Percentiles rank a stretch among this genome's conserved stretches.
Conservation (phyloP, 2,888 invertebrate genomes). For the Drosophila phalerata region DNA sequence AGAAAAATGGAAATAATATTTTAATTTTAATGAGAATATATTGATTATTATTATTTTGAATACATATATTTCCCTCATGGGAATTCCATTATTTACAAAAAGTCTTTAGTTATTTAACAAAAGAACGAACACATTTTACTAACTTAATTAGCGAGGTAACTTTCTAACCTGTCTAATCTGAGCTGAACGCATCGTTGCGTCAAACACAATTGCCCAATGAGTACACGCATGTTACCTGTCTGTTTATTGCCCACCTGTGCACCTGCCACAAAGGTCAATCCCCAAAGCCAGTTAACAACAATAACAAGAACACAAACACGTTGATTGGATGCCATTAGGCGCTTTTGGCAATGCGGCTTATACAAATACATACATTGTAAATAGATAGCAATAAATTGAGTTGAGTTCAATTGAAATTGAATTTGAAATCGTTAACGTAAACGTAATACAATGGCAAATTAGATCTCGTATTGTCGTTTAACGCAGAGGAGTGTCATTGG, state of each 20-base stretch:
- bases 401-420: conserved; percentile 49
- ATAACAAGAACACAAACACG: conserved; percentile 47
- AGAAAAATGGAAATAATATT: not conserved
- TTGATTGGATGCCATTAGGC: conserved; percentile 68
- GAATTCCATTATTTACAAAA: not conserved
- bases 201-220: conserved; percentile 34
- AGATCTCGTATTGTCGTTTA: conserved; percentile 57
- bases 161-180: not conserved
- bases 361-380: conserved; percentile 15
- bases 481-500: conserved; percentile 39
- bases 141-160: conserved; percentile 20
- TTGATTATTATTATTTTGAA: not conserved
- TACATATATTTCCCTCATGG: not conserved
- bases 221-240: conserved; percentile 41
- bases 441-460: conserved; percentile 64
- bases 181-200: conserved; percentile 38
- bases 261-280: conserved; percentile 42
- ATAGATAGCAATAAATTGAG: conserved; percentile 44
- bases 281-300: conserved; percentile 6
- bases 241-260: conserved; percentile 54
- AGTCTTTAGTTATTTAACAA: not conserved
- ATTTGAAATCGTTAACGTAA: conserved; percentile 40
- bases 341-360: conserved; percentile 39
- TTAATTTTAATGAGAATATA: not conserved
- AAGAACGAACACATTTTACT: conserved; percentile 11